These are phyloP conservation scores for Diacarnus erythraeanus DNA, from an alignment of 37 sponge, comb jelly and placozoan genomes.

Conservation along the genomic window DNA sequence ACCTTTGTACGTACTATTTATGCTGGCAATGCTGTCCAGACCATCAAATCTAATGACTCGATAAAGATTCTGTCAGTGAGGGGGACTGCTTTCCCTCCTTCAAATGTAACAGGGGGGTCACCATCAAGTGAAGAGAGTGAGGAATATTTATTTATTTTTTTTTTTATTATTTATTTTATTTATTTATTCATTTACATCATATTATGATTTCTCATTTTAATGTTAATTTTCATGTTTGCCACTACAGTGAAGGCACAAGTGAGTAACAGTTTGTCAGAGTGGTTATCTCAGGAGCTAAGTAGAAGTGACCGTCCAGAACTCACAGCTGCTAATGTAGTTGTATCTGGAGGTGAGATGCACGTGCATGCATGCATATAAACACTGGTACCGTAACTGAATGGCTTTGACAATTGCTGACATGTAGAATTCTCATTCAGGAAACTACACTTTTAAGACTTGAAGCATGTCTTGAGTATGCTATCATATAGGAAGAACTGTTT, in stretches of 20 bases:
- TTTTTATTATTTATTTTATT: neutral
- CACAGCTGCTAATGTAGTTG: slow-evolving; percentile 81
- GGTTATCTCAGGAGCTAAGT: slow-evolving; percentile 82
- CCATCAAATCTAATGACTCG: slow-evolving; percentile 79
- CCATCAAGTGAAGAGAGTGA: slow-evolving; percentile 51
- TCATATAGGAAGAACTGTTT: too few species aligned
- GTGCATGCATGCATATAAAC: neutral
- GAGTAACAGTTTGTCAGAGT: slow-evolving; percentile 50
- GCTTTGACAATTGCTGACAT: neutral
- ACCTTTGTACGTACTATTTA: slow-evolving; percentile 92
- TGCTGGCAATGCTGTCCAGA: slow-evolving; percentile 92
- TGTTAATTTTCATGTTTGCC: too few species aligned
- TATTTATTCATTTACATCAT: neutral
- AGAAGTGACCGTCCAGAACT: slow-evolving; percentile 95
- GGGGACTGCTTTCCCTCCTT: slow-evolving; percentile 91
- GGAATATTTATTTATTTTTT: neutral
- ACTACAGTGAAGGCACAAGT: slow-evolving; percentile 2
- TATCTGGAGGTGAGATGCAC: slow-evolving; percentile 92
- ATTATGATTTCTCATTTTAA: too few species aligned
- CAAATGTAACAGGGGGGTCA: slow-evolving; percentile 64
- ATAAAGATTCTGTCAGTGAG: slow-evolving; percentile 92
- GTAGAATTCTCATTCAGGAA: too few species aligned
- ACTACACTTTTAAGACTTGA: too few species aligned
- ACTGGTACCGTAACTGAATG: neutral
- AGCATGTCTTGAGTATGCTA: neutral